Base-by-base conservation (phyloP, 2,888 invertebrate species). In the Micoletzkya japonica region DNA sequence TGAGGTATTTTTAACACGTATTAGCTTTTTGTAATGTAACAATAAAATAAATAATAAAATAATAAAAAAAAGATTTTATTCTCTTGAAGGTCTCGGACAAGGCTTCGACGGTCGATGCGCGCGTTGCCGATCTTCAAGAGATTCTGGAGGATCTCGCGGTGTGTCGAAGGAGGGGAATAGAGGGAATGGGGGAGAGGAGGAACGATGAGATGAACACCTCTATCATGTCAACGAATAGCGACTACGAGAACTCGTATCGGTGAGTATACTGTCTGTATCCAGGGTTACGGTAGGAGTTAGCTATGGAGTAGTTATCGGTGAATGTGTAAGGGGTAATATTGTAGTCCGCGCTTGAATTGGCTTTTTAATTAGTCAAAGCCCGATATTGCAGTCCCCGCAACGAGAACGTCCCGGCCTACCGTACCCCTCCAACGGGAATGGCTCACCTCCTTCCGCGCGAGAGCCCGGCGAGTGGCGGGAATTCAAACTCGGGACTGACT, bases 391-490 rank as follows among this genome's bases (percentile, higher is more conserved):
- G 60, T 44, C 37, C 60, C 2, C 70, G 74, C 3, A 75, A 75
- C 58, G 76, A 78, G 63, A 77, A 78, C 60, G 70, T 77, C 10
- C 80, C 77, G n/a, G 77, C 76, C 26, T 79, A 77, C 68, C 74
- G 75, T 20, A 77, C 79, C 52, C 80, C 77, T 24, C 78, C 75
- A 57, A 64, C 69, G 60, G 79, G 78, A 24, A 76, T 76, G 59
- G 78, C 76, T 44, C 76, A 75, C n/a, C 72, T 79, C 6, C 61
- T 77, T 49, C 71, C 72, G 54, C 72, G 44, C 67, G 70, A 60
- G 6, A 24, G 54, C 72, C 70, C 69, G 70, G 76, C 4, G 50
- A 28, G 36, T 37, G 30, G 60, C 2, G 37, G 28, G 4, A n/a
- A 60, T 6, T 28, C 70, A 2, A 20, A 34, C 0, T 24, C 32